A percentile compares a stretch with the other conserved stretches of the same genome.
Evolutionary conservation across 2,888 invertebrate genomes (phyloP).

Genomic region (Limulus polyphemus): DNA sequence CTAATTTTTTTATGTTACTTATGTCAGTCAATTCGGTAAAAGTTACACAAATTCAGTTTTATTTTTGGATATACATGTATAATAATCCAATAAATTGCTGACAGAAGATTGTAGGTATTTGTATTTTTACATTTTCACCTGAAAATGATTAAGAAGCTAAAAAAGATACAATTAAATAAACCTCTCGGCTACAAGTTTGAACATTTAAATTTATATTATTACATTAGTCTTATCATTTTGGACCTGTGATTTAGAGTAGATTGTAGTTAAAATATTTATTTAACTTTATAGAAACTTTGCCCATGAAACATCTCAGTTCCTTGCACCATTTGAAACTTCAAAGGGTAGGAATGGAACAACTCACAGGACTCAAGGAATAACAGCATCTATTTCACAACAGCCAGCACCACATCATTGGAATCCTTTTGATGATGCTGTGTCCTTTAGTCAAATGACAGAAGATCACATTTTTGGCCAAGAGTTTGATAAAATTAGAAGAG

Average conservation of each 20-base stretch:
- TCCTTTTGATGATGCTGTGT: slow-evolving; percentile 60
- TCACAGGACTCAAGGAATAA: slow-evolving; percentile 5
- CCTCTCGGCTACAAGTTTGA: too few species aligned
- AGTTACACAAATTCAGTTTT: too few species aligned
- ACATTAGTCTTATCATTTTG: slow-evolving; percentile 1
- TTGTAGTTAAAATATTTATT: slow-evolving; percentile 1
- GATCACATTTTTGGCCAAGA: slow-evolving; percentile 71
- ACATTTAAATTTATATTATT: too few species aligned
- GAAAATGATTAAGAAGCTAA: too few species aligned
- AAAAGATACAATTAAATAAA: too few species aligned
- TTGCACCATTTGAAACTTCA: slow-evolving; percentile 58
- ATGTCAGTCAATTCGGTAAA: too few species aligned
- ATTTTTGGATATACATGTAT: too few species aligned
- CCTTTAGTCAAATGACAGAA: slow-evolving; percentile 60
- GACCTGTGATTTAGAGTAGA: not conserved
- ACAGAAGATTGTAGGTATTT: too few species aligned
- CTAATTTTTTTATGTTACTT: too few species aligned
- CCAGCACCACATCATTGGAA: slow-evolving; percentile 62
- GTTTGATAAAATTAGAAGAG: slow-evolving; percentile 64
- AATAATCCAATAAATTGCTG: too few species aligned
- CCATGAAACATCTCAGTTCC: slow-evolving; percentile 57
- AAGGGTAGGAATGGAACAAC: slow-evolving; percentile 22
- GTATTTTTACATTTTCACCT: too few species aligned
- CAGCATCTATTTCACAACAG: slow-evolving; percentile 3
- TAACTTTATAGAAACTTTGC: slow-evolving; percentile 50